phyloP scores from a whole-genome alignment of 2,113 vertebrate genomes.

The Suricata suricatta region DNA sequence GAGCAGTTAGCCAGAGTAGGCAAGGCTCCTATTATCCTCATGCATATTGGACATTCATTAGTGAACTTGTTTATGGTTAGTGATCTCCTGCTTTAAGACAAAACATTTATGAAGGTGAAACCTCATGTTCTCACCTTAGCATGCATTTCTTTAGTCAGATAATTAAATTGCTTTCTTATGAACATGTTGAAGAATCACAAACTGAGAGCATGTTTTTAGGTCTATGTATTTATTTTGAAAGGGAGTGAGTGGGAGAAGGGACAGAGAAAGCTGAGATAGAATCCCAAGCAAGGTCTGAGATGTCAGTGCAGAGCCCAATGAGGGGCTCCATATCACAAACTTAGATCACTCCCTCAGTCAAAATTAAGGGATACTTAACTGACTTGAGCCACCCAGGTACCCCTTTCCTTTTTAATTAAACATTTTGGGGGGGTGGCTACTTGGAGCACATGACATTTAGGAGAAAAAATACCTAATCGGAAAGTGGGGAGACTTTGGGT shows the following conservation, averaged over 20 bases:
- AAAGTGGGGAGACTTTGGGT: not conserved
- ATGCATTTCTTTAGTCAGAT: constrained; percentile 21
- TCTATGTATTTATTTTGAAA: too few relatives aligned
- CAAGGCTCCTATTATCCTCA: not conserved
- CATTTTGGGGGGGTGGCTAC: not conserved
- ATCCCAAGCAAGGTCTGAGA: too few relatives aligned
- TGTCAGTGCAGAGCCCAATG: too few relatives aligned
- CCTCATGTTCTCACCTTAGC: not conserved
- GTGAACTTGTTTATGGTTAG: not conserved
- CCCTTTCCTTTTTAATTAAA: not conserved
- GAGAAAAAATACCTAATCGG: not conserved
- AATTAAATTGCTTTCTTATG: constrained; percentile 29
- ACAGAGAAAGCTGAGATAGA: too few relatives aligned
- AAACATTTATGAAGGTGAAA: constrained; percentile 4
- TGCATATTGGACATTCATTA: not conserved
- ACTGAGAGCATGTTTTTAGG: not conserved
- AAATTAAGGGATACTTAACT: too few relatives aligned
- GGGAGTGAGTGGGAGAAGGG: too few relatives aligned
- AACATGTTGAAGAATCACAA: not conserved
- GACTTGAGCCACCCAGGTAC: too few relatives aligned
- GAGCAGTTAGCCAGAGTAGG: not conserved
- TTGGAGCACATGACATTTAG: not conserved
- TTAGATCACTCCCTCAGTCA: too few relatives aligned
- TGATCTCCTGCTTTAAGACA: not conserved
- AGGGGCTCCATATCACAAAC: too few relatives aligned